Evolutionary conservation across 2,797 vertebrate species (phyloP), one percentile per base, ranked within the genome.

Genomic region (Remorina albescens): DNA sequence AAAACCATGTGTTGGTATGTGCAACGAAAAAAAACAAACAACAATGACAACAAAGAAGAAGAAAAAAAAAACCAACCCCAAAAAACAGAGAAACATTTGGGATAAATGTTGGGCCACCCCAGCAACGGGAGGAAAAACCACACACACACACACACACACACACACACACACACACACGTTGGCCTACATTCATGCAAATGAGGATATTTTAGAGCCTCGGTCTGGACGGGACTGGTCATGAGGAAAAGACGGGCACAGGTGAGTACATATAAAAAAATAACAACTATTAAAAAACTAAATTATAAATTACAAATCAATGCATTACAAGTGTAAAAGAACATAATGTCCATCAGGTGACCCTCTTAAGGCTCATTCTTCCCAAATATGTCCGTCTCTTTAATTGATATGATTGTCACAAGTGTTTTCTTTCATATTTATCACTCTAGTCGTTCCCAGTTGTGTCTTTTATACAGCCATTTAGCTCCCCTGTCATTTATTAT

Each of bases 101-200:
- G 9, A 46, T 51, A 36, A 66, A 67, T 12, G 6, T 58, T 30
- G 18, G 37, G 68, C 26, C 2, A 2, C 19, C 54, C 5, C 4
- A 0, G 36, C 6, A 8, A 37, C 4, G 5, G 1, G n/a, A 21
- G 5, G 5, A 13, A 13, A 26, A 19, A 32, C 2, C 16, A 44
- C 13, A 41, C 3, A 41, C 10, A 41, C 12, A 41, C 30, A 30
- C 3, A 30, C 3, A 41, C 13, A 44, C 18, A 44, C 18, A 44
- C n/a, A n/a, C n/a, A n/a, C n/a, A n/a, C 41, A 44, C 41, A 18
- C 15, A 18, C 15, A 19, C 19, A 47, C 8, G 21, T 19, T 50
- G 46, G 49, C 59, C 55, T 53, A 46, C 5, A 66, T 56, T 69
- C 30, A 54, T 26, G 32, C 50, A 41, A 55, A 64, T 36, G 10